Evolutionary conservation across 2,888 invertebrate genomes (phyloP).

Genomic region (Deilephila porcellus): DNA sequence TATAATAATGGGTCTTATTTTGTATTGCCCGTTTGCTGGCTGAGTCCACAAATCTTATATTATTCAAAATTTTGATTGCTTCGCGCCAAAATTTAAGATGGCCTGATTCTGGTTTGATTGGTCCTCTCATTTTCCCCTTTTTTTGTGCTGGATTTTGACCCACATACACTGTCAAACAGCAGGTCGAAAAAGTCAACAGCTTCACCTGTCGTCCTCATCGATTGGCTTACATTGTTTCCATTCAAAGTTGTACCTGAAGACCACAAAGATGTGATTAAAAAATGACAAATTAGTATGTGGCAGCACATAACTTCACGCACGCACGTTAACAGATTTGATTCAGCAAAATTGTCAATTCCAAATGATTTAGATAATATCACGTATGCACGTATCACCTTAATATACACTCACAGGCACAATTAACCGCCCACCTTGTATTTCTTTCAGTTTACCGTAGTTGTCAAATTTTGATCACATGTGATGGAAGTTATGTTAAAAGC

Average conservation of each 20-base stretch:
- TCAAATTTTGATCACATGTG: no score
- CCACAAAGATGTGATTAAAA: no score
- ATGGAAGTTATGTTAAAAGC: no score
- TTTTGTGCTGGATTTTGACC: neutral
- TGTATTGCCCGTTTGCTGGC: conserved; percentile 18
- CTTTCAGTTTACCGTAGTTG: no score
- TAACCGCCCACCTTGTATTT: no score
- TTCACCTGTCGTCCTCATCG: neutral
- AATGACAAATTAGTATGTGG: no score
- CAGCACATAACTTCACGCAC: no score
- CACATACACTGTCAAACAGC: conserved; percentile 26
- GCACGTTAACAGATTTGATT: no score
- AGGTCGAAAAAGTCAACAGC: conserved; percentile 6
- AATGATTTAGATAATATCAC: no score
- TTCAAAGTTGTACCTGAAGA: neutral
- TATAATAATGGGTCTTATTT: conserved; percentile 23
- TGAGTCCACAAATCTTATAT: conserved; percentile 32
- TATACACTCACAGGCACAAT: no score
- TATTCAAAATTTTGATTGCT: conserved; percentile 34
- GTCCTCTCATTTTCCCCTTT: conserved; percentile 24
- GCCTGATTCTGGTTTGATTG: conserved; percentile 27
- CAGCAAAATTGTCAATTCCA: no score
- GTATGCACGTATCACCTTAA: no score
- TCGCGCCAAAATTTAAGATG: conserved; percentile 36
- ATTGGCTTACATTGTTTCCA: neutral